Evolutionary conservation across 1,140 invertebrate species (phyloP), one percentile per base, ranked within the genome.

Genomic region (Octopus sinensis): DNA sequence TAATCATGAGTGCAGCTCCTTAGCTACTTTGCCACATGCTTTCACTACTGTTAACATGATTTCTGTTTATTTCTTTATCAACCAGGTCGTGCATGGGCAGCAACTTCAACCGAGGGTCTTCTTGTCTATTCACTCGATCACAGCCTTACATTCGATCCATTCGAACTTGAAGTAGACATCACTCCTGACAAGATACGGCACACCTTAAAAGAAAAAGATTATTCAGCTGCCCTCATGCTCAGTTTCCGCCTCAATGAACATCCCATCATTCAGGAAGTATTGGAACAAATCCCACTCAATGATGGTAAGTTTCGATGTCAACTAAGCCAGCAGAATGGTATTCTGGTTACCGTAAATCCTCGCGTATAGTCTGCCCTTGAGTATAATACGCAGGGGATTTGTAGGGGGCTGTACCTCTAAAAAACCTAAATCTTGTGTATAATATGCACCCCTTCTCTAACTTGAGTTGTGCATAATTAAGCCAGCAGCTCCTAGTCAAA

Each of bases 31-130:
- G 30, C 30, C 30, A 43, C 30, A 43, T 43, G 30, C 30, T 43
- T 43, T 43, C 30, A 43, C 30, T 43, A 3, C 30, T 43, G 30
- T 43, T 43, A 62, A 62, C 17, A 62, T 62, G 56, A 12, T 62
- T 12, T 62, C 17, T 62, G 17, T 62, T 62, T 17, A 4, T 62
- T 62, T 62, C 1, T 62, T 9, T n/a, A 75, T 79, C 81, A 88
- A 88, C 53, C 87, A 94, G 95, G 97, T 4, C 94, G 96, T 90
- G 93, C 94, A 6, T 99, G 96, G 93, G 95, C 95, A 13, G 96
- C 96, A 4, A 95, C 95, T 0, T 96, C 96, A 0, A 98, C 97
- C 0, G 97, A 99, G 92, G 98, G 98, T 6, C 92, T 99, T 1
- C 90, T 98, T 4, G 92, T 98, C 73, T 99, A 98, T 91, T 95